Base-by-base conservation (phyloP, 2,797 vertebrate species). In the Pelochelys cantorii region DNA sequence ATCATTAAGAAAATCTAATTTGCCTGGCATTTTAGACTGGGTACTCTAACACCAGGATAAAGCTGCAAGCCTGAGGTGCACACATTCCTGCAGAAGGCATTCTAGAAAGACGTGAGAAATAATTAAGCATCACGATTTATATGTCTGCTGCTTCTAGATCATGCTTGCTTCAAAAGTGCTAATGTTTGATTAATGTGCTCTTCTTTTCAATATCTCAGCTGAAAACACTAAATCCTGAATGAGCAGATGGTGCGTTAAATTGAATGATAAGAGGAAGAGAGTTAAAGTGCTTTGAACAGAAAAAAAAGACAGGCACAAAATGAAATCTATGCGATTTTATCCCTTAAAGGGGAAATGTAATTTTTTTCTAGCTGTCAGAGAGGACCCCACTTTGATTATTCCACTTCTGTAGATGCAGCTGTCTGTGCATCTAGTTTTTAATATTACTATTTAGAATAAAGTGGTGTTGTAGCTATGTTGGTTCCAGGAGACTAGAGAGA, bases 121-220 rank as follows among this genome's bases (percentile, higher is more conserved):
- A 97, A 95, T 95, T 93, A 90, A 57, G 53, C 93, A 81, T 94
- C 5, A 10, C 90, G 86, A 96, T 96, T 96, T 97, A 97, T 95
- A 90, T 4, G 65, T 95, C 92, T 96, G 82, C 83, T 95, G 90
- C 86, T 95, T 94, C 81, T 88, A 87, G 83, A 92, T 95, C 87
- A 54, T 89, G 54, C 74, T 95, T 93, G 90, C 86, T 95, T 97
- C 84, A 89, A 55, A 95, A 93, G 83, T 97, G 88, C 52, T 95
- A 92, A 92, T 90, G 85, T 94, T 96, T 97, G 97, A 97, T 97
- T 97, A 95, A 97, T 95, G 86, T 86, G 57, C 87, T 90, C 88
- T 95, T 95, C 82, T 48, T 92, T 95, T 96, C 94, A 93, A 96
- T 90, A 96, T 93, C 91, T 97, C 93, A 95, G 83, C 88, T 95